Conservation (phyloP, 2,888 invertebrate species). For the Scaptomyza polygonia region DNA sequence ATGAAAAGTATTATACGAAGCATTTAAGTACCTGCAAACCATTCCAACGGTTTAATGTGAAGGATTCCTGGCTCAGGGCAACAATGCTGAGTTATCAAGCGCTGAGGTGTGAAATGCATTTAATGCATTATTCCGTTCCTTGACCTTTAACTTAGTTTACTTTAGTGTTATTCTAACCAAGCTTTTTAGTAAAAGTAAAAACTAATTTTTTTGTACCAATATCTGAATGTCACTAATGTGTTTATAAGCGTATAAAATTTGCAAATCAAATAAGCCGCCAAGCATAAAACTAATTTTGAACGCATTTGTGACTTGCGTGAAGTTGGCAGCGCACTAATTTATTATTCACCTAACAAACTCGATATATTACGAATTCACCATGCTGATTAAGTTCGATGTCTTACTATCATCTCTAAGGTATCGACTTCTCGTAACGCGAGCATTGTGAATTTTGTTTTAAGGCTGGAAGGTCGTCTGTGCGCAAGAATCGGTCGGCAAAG, state of each 20-base stretch:
- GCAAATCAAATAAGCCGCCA: not conserved
- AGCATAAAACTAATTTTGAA: not conserved
- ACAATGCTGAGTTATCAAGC: slow-evolving; percentile 41
- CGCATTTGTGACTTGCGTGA: not conserved
- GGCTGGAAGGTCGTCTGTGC: slow-evolving; percentile 63
- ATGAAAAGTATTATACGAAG: slow-evolving; percentile 41
- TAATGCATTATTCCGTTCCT: slow-evolving; percentile 17
- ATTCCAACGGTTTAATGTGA: slow-evolving; percentile 35
- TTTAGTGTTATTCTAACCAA: not conserved
- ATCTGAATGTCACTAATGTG: not conserved
- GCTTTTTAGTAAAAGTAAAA: not conserved
- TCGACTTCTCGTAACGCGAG: slow-evolving; percentile 34
- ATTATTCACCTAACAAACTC: not conserved
- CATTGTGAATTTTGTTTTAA: slow-evolving; percentile 64
- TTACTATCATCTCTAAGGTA: slow-evolving; percentile 27
- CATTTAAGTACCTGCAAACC: slow-evolving; percentile 24
- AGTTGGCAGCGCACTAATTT: slow-evolving; percentile 13
- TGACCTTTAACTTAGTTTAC: slow-evolving; percentile 4
- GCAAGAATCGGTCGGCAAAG: slow-evolving; percentile 61
- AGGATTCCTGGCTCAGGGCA: slow-evolving; percentile 47
- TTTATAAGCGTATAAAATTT: not conserved
- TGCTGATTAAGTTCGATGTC: slow-evolving; percentile 17
- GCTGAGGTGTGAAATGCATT: slow-evolving; percentile 31
- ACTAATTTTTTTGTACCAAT: not conserved
- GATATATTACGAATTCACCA: slow-evolving; percentile 29